Evolutionary conservation across 2,888 invertebrate genomes (phyloP).

Genomic region (Eristalis tenax): DNA sequence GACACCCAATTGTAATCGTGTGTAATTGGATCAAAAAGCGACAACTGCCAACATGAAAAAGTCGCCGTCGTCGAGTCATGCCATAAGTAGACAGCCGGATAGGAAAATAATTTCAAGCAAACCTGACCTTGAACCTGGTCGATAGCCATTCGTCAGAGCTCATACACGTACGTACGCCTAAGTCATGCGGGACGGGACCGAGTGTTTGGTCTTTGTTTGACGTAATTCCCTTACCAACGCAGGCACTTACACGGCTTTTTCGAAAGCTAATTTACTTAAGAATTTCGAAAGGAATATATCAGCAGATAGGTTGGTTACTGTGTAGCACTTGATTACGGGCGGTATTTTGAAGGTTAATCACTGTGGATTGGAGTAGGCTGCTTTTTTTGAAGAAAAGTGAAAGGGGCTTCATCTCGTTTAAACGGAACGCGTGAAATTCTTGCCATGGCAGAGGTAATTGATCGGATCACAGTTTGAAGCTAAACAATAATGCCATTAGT

Average conservation of each 20-base stretch:
- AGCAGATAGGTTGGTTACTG: background rate
- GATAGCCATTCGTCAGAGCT: slow-evolving; percentile 1
- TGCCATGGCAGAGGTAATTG: background rate
- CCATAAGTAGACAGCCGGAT: slow-evolving; percentile 11
- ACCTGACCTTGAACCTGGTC: slow-evolving; percentile 51
- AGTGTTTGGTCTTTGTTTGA: slow-evolving; percentile 12
- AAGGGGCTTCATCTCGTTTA: background rate
- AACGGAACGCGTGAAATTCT: background rate
- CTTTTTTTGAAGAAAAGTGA: background rate
- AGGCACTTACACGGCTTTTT: slow-evolving; percentile 9
- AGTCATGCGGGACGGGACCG: slow-evolving; percentile 2
- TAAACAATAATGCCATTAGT: background rate
- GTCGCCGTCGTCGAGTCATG: background rate
- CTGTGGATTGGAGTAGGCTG: background rate
- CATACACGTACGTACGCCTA: background rate
- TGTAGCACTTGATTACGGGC: background rate
- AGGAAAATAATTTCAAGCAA: slow-evolving; percentile 6
- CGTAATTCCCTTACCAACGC: background rate
- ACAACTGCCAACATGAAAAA: slow-evolving; percentile 8
- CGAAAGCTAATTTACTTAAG: slow-evolving; percentile 21
- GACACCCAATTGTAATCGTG: slow-evolving; percentile 23
- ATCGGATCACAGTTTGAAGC: background rate
- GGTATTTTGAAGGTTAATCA: background rate
- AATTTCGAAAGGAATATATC: slow-evolving; percentile 23
- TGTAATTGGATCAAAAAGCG: slow-evolving; percentile 36